Conservation (phyloP, 53 echinoderm and acorn worm genomes). For the Luidia sarsii region DNA sequence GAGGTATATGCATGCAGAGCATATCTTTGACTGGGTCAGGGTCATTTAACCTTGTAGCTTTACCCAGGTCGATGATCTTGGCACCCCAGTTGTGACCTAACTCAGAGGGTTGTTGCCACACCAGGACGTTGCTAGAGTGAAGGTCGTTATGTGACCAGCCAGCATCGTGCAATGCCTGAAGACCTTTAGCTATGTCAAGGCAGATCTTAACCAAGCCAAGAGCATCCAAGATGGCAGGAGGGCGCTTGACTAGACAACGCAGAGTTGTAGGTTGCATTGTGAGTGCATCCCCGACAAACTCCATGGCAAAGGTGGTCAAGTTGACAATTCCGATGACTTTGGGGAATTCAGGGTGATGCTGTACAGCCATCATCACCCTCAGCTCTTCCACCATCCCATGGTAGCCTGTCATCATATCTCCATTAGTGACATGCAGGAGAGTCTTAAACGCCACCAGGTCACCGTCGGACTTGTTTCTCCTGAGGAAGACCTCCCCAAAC, state of each 20-base stretch:
- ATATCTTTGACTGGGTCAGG: neutral
- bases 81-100: neutral
- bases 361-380: conserved; percentile 28
- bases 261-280: neutral
- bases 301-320: neutral
- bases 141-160: conserved; percentile 25
- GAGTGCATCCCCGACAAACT: conserved; percentile 20
- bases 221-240: conserved; percentile 2
- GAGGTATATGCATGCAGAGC: neutral
- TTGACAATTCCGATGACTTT: conserved; percentile 4
- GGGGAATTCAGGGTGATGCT: conserved; percentile 2
- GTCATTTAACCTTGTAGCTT: neutral
- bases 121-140: too few species aligned
- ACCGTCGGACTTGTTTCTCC: conserved; percentile 1
- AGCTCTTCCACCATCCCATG: too few species aligned
- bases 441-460: conserved; percentile 9
- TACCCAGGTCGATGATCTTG: conserved; percentile 3
- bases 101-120: neutral
- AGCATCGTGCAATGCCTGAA: conserved; percentile 1
- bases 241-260: neutral
- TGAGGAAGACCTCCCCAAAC: conserved; percentile 18
- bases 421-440: neutral
- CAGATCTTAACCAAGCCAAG: conserved; percentile 18
- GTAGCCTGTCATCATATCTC: too few species aligned
- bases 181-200: conserved; percentile 12